Base-by-base conservation (phyloP, 2,888 invertebrate genomes). In the Taenaris catops region DNA sequence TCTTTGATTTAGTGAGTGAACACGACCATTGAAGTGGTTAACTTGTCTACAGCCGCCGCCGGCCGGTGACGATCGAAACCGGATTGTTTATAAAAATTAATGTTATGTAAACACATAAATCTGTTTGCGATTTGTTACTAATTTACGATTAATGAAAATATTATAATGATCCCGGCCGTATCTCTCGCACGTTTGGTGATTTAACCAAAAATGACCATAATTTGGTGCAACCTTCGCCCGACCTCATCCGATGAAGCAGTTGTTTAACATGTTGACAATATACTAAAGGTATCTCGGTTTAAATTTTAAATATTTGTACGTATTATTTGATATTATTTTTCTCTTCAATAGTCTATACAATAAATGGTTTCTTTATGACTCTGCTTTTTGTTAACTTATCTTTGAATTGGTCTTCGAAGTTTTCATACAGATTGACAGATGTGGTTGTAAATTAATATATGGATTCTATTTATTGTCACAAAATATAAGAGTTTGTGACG, bases 71-170 rank as follows among this genome's bases (percentile, higher is more conserved):
- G 59, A 57, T 55, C 55, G 49, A 42, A 46, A 53, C 55, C 48
- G 25, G 53, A 50, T 45, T 51, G 46, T 58, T 52, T 56, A 58
- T 49, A 44, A 53, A 58, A 53, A 58, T 64, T 55, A 60, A 59
- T 59, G 52, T 64, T 67, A 58, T 63, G 67, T 71, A 73, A 73
- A 72, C 66, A 73, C 59, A 59, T 63, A 64, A 67, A 70, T 60
- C 52, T 55, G 56, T 67, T 68, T 68, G 62, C 63, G 55, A 72
- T 70, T 68, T 67, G 66, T 71, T 63, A 61, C 59, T 54, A 63
- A 68, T 67, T 63, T 58, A 54, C 53, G 56, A 58, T 57, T 51
- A 45, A 62, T 58, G 51, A 70, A 70, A 67, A 63, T 58, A 62
- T 67, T 59, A 65, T 52, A 51, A 55, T 40, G 33, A 31, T 34